Conservation (phyloP, 2,113 vertebrate genomes). For the Loxodonta africana region DNA sequence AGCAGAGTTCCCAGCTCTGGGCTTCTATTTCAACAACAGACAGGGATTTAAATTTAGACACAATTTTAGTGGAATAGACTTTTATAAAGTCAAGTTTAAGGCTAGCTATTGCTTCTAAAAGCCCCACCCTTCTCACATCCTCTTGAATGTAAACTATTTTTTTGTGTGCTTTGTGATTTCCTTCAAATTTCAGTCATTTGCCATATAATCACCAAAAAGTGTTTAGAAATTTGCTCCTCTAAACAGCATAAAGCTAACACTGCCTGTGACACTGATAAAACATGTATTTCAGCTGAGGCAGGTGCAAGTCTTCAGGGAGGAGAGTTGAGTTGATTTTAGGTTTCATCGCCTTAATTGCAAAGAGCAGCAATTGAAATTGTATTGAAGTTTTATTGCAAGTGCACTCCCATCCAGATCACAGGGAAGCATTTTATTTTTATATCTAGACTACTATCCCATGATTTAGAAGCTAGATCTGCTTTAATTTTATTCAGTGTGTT, state of each 20-base stretch:
- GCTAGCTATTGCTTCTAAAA: slow-evolving; percentile 36
- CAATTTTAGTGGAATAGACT: slow-evolving; percentile 46
- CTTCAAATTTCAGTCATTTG: slow-evolving; percentile 60
- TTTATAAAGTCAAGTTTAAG: slow-evolving; percentile 62
- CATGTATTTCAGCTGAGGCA: background rate
- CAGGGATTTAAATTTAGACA: slow-evolving; percentile 62
- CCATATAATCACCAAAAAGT: background rate
- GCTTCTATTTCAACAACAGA: slow-evolving; percentile 14
- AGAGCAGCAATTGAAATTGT: slow-evolving; percentile 33
- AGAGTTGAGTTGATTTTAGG: slow-evolving; percentile 48
- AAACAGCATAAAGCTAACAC: background rate
- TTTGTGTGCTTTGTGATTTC: slow-evolving; percentile 57
- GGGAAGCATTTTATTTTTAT: slow-evolving; percentile 73
- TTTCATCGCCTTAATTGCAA: slow-evolving; percentile 45
- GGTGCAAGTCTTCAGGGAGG: background rate
- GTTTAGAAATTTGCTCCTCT: slow-evolving; percentile 37
- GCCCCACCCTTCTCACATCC: background rate
- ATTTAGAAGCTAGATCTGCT: slow-evolving; percentile 78
- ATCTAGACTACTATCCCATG: slow-evolving; percentile 72
- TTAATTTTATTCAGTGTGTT: slow-evolving; percentile 77
- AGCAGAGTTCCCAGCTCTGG: slow-evolving; percentile 17
- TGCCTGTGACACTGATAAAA: slow-evolving; percentile 12
- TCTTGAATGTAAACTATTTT: slow-evolving; percentile 50
- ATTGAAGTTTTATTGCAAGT: slow-evolving; percentile 62
- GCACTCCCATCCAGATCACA: slow-evolving; percentile 53